These are phyloP conservation scores for Megalops atlanticus DNA, from an alignment of 2,113 vertebrate species.

Conservation along the genomic window DNA sequence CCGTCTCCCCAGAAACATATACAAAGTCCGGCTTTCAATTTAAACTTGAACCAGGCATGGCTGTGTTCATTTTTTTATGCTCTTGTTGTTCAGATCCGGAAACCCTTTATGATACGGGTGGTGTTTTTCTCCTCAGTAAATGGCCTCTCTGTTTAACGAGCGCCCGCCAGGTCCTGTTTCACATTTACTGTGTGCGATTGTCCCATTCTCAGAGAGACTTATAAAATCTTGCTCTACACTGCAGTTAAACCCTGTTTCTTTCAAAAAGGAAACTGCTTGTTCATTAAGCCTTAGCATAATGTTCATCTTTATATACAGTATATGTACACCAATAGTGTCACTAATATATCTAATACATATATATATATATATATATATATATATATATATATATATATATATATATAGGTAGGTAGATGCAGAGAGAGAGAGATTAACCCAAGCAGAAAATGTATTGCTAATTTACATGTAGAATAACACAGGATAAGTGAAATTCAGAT, in stretches of 20 bases:
- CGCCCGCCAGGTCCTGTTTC: slow-evolving; percentile 3
- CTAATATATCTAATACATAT: too few species aligned
- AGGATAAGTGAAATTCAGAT: too few species aligned
- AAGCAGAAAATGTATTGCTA: too few species aligned
- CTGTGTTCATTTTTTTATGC: neutral
- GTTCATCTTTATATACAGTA: too few species aligned
- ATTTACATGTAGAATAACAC: too few species aligned
- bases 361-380: too few species aligned
- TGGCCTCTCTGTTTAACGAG: slow-evolving; percentile 1
- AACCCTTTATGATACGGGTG: neutral
- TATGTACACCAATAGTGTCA: too few species aligned
- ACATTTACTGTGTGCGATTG: neutral
- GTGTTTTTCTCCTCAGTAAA: slow-evolving; percentile 1
- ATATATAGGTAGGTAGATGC: too few species aligned
- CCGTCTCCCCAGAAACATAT: neutral
- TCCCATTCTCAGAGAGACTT: neutral
- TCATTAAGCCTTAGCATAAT: too few species aligned
- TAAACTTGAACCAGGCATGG: slow-evolving; percentile 3
- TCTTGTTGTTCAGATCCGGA: neutral
- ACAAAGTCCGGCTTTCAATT: neutral
- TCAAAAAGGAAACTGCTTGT: neutral
- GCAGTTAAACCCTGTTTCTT: neutral
- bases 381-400: too few species aligned
- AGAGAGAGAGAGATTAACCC: too few species aligned
- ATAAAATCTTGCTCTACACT: neutral